These are phyloP conservation scores for Pomacea maculata DNA, from an alignment of 1,140 invertebrate genomes.

Conservation along the genomic window DNA sequence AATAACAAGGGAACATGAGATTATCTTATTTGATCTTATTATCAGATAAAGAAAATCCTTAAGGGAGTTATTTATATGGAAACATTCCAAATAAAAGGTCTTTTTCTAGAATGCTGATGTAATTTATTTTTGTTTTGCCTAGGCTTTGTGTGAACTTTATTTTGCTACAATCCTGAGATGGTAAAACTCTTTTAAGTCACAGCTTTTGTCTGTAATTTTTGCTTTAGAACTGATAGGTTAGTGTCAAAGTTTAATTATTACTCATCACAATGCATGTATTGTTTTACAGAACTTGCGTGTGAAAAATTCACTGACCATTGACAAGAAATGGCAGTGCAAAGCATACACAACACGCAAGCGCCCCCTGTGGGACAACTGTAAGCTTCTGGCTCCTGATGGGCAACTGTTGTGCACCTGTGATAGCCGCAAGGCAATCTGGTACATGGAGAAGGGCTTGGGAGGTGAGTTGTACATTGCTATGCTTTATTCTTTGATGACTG, in stretches of 20 bases:
- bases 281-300: background rate
- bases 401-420: constrained; percentile 83
- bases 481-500: no score
- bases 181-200: background rate
- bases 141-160: no score
- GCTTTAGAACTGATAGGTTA: background rate
- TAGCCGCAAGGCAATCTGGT: constrained; percentile 84
- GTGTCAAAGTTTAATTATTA: no score
- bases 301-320: background rate
- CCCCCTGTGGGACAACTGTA: constrained; percentile 83
- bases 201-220: no score
- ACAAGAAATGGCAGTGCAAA: constrained; percentile 18
- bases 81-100: no score
- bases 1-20: no score
- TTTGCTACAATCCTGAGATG: no score
- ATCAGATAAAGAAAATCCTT: no score
- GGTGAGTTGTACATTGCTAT: constrained; percentile 40
- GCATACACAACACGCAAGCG: constrained; percentile 49
- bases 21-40: no score
- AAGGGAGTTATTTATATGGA: no score
- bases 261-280: background rate
- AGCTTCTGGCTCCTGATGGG: constrained; percentile 81
- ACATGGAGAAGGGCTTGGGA: constrained; percentile 75
- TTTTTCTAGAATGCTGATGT: no score
- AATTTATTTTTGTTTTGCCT: no score